These are phyloP conservation scores for Drosophila virilis DNA, from an alignment of 1,140 invertebrate species.

Conservation along the genomic window DNA sequence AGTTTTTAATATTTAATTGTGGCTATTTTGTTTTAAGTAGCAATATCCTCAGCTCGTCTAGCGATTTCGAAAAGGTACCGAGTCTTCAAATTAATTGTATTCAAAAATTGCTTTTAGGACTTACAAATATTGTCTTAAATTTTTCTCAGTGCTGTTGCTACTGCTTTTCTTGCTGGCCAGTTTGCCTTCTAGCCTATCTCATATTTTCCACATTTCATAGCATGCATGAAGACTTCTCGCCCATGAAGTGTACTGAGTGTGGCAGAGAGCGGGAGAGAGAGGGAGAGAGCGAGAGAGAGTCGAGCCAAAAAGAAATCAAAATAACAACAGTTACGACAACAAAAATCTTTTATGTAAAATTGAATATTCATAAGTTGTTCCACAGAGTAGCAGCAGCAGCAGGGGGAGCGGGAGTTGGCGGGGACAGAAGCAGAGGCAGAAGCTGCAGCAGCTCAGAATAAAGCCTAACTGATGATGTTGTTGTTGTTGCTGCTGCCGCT, in stretches of 20 bases:
- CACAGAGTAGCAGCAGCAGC: slow-evolving; percentile 35
- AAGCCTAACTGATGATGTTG: slow-evolving; percentile 53
- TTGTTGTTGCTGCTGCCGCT: slow-evolving; percentile 19
- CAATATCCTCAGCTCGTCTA: neutral
- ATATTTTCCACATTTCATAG: slow-evolving; percentile 68
- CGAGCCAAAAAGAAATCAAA: slow-evolving; percentile 65
- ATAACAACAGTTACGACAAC: slow-evolving; percentile 66
- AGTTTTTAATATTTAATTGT: too few relatives aligned
- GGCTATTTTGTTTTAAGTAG: neutral
- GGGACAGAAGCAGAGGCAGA: neutral
- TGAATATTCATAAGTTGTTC: slow-evolving; percentile 80
- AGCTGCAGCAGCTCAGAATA: slow-evolving; percentile 16
- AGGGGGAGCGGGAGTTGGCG: too few relatives aligned
- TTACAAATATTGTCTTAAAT: neutral
- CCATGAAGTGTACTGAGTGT: slow-evolving; percentile 40
- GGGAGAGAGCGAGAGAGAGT: slow-evolving; percentile 10
- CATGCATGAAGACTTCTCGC: slow-evolving; percentile 60
- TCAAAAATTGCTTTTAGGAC: neutral
- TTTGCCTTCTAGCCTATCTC: slow-evolving; percentile 34
- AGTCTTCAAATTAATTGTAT: neutral
- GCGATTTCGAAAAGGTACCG: too few relatives aligned
- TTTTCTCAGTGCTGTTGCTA: slow-evolving; percentile 9
- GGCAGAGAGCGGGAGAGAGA: slow-evolving; percentile 13
- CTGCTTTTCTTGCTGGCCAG: neutral
- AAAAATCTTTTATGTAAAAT: slow-evolving; percentile 82